Evolutionary conservation across 37 sponge, comb jelly and placozoan genomes (phyloP), one percentile per base, ranked within the genome.

Genomic region (Cladorhizidae sp.): DNA sequence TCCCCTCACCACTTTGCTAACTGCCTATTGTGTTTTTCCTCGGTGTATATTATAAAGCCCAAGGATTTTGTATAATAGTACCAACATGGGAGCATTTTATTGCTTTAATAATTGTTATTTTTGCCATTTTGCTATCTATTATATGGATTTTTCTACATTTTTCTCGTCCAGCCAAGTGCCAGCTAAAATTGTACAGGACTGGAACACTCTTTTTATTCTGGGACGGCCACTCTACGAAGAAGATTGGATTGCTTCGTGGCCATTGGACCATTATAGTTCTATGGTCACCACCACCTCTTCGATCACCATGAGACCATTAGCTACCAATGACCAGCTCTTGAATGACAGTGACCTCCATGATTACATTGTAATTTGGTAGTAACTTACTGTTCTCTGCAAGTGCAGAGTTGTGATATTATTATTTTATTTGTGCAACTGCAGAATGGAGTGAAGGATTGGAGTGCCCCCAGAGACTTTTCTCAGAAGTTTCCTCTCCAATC

Each of bases 171-270:
- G 84, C 12, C 78, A 78, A 55, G 87, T 93, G 2, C 96, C 96
- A 40, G 78, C 79, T 22, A 93, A 96, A 40, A 43, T 96, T 58
- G 81, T 93, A 49, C 36, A 61, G 21, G 88, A 93, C 50, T 96
- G 96, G 96, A 93, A 96, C 86, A 54, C 83, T 17, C 75, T 86
- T 75, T 79, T 96, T 33, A 64, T 90, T 21, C 72, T 79, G 11
- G 97, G 97, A 18, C 57, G 80, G 35, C 89, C 95, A 18, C 85
- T 87, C 36, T 94, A 83, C 69, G 72, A 77, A 1, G 78, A 73
- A 1, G 78, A 73, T 11, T 64, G 55, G 42, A 31, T 3, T 45
- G 49, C 9, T 9, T 45, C 49, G 9, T 9, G 9, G 8, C 49
- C 49, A 45, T 45, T 45, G 9, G 8, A 40, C 67, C 67, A 78